Conservation (phyloP, 2,113 vertebrate genomes). For the Muntiacus muntjak region DNA sequence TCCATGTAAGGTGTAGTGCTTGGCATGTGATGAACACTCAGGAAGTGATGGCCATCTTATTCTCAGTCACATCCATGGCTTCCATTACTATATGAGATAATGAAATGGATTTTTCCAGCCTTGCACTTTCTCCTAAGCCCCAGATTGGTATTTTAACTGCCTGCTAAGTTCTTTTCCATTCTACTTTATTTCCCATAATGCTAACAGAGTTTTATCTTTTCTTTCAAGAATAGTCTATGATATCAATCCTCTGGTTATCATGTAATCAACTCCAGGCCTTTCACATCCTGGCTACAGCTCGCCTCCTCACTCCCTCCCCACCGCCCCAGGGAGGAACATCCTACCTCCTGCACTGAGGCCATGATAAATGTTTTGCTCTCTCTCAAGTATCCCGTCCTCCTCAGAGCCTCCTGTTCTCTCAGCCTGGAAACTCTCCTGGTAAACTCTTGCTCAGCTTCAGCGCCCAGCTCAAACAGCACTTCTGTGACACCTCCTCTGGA, state of each 20-base stretch:
- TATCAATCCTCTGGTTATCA: neutral
- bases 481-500: neutral
- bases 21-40: neutral
- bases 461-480: neutral
- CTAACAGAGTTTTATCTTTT: neutral
- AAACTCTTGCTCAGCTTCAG: neutral
- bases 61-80: neutral
- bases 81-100: neutral
- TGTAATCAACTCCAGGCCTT: neutral
- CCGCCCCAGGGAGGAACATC: neutral
- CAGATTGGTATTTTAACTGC: neutral
- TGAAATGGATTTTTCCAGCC: neutral
- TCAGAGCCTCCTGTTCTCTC: neutral
- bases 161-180: neutral
- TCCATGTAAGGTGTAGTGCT: neutral
- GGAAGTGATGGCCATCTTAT: neutral
- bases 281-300: neutral
- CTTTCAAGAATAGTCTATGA: neutral
- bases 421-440: neutral
- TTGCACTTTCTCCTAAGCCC: neutral
- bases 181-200: neutral
- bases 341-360: neutral
- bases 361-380: neutral
- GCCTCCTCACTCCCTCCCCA: neutral
- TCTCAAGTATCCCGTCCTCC: too few species aligned